phyloP scores from a whole-genome alignment of 53 echinoderm and acorn worm species.

The Pentamera pediparva region DNA sequence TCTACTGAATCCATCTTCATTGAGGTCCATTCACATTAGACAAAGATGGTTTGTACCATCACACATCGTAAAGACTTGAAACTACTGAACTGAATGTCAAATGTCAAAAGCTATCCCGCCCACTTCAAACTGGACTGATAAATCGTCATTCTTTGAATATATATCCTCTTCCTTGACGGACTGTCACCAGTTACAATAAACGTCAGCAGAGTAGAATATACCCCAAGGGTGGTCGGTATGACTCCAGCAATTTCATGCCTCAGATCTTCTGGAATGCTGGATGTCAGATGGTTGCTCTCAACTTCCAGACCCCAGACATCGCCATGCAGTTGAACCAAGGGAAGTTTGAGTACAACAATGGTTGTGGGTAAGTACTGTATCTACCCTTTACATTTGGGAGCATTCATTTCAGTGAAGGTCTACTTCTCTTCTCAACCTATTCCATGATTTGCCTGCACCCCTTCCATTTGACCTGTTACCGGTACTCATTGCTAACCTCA shows the following conservation, averaged over 20 bases:
- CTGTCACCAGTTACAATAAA: conserved; percentile 83
- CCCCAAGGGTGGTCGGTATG: conserved; percentile 93
- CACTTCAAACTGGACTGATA: background rate
- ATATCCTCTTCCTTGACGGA: conserved; percentile 41
- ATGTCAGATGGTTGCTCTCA: conserved; percentile 99
- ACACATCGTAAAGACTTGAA: too few relatives aligned
- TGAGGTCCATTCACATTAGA: too few relatives aligned
- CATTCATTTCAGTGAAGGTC: too few relatives aligned
- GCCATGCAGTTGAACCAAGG: conserved; percentile 99
- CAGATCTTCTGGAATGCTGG: conserved; percentile 99
- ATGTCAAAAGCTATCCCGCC: background rate
- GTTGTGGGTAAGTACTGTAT: conserved; percentile 92
- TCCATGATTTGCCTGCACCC: background rate
- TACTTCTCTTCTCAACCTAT: background rate
- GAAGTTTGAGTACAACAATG: conserved; percentile 98
- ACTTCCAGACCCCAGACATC: conserved; percentile 96
- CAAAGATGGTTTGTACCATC: too few relatives aligned
- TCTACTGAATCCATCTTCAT: too few relatives aligned
- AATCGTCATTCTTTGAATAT: background rate
- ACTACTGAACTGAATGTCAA: too few relatives aligned
- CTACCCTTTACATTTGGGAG: too few relatives aligned
- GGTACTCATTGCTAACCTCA: too few relatives aligned
- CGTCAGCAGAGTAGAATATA: conserved; percentile 98
- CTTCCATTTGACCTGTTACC: background rate
- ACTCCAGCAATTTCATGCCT: conserved; percentile 99